Evolutionary conservation across 1,140 invertebrate genomes (phyloP).

Genomic region (Drosophila sturtevanti): DNA sequence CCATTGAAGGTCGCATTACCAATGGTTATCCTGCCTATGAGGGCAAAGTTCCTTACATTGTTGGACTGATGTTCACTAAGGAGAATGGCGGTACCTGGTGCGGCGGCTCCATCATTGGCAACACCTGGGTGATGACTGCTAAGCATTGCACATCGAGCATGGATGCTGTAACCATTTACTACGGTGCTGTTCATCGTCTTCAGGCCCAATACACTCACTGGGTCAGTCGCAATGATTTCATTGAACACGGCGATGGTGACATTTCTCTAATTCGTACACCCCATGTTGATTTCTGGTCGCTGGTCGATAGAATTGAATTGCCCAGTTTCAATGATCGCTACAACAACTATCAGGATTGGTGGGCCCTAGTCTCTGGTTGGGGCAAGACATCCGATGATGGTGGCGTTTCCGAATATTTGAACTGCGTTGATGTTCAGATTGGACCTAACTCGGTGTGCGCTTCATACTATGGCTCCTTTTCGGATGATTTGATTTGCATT

Average conservation of each 20-base stretch:
- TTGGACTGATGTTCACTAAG: constrained; percentile 67
- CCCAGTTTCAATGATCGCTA: constrained; percentile 14
- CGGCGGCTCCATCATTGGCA: constrained; percentile 85
- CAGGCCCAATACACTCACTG: constrained; percentile 40
- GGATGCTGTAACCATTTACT: constrained; percentile 5
- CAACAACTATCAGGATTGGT: constrained; percentile 13
- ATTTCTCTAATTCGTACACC: constrained; percentile 34
- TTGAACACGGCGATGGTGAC: constrained; percentile 32
- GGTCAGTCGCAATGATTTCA: constrained; percentile 74
- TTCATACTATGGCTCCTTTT: constrained; percentile 1
- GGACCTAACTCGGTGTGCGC: not conserved
- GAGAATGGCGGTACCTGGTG: constrained; percentile 79
- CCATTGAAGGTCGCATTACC: constrained; percentile 34
- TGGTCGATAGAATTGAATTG: constrained; percentile 18
- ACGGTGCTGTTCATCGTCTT: constrained; percentile 11
- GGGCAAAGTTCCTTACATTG: constrained; percentile 83
- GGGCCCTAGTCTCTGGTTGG: constrained; percentile 34
- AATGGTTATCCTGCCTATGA: constrained; percentile 33
- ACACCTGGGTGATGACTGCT: constrained; percentile 84
- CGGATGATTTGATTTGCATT: constrained; percentile 23
- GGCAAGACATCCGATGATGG: constrained; percentile 5
- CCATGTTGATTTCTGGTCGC: constrained; percentile 6
- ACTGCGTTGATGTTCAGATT: constrained; percentile 23
- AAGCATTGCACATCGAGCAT: constrained; percentile 58
- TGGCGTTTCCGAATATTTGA: not conserved